Evolutionary conservation across 2,888 invertebrate species (phyloP).

Genomic region (Phengaris arion): DNA sequence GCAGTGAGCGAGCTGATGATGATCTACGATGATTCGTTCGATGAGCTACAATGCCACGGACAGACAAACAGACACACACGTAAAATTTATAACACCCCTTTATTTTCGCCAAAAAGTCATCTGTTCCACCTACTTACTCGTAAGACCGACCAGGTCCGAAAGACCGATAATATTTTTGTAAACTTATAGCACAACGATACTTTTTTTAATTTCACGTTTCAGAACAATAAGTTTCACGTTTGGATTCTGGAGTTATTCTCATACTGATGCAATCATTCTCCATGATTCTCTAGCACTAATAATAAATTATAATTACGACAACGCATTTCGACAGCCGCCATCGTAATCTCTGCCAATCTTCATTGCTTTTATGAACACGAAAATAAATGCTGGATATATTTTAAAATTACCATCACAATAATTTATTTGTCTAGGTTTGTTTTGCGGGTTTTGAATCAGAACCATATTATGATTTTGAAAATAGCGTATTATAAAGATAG

Average conservation of each 20-base stretch:
- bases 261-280: slow-evolving; percentile 8
- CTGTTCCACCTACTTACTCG: no score
- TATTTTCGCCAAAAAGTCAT: no score
- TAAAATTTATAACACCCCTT: no score
- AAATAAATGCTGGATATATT: slow-evolving; percentile 55
- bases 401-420: neutral
- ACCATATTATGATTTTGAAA: neutral
- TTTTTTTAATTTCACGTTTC: neutral
- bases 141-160: no score
- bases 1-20: no score
- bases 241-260: neutral
- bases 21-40: no score
- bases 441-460: neutral
- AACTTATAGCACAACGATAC: no score
- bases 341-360: slow-evolving; percentile 47
- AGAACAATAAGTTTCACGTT: neutral
- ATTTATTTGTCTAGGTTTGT: neutral
- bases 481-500: neutral
- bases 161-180: no score
- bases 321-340: slow-evolving; percentile 41
- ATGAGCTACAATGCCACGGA: no score
- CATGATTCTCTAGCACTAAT: slow-evolving; percentile 41
- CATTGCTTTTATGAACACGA: slow-evolving; percentile 61
- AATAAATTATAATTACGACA: slow-evolving; percentile 38
- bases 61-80: no score